phyloP scores from a whole-genome alignment of 2,797 vertebrate species.

The Sciurus carolinensis region DNA sequence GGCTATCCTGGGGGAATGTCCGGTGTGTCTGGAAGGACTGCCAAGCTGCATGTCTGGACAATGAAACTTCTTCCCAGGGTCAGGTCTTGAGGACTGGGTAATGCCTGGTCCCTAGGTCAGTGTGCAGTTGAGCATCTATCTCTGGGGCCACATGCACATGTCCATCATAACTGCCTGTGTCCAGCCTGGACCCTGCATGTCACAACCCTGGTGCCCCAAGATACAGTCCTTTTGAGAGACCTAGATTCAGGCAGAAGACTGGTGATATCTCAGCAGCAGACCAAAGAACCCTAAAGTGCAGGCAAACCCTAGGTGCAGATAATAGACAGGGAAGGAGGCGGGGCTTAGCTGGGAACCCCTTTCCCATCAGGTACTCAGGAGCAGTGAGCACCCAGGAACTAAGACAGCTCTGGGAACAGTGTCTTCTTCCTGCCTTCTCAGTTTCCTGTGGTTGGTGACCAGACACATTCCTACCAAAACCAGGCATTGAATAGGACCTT shows the following conservation, averaged over 20 bases:
- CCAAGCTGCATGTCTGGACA: not conserved
- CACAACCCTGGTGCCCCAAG: not conserved
- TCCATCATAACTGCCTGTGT: too few species aligned
- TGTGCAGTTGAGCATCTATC: fast-evolving
- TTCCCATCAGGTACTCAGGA: fast-evolving
- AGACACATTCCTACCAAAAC: not conserved
- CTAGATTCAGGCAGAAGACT: not conserved
- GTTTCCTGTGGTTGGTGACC: not conserved
- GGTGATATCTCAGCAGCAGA: too few species aligned
- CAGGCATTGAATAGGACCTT: not conserved
- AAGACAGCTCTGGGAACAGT: not conserved
- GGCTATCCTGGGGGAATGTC: not conserved
- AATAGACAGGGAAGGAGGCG: not conserved
- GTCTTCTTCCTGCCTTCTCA: not conserved
- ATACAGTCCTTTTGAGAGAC: fast-evolving
- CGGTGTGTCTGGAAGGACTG: not conserved
- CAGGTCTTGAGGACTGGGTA: fast-evolving
- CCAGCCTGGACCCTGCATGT: fast-evolving
- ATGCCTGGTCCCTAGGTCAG: fast-evolving
- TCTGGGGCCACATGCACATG: not conserved
- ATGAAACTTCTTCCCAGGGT: not conserved
- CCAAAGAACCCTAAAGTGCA: too few species aligned
- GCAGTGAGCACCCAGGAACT: not conserved
- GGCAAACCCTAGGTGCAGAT: not conserved
- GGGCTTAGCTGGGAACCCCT: too few species aligned